Base-by-base conservation (phyloP, 1,140 invertebrate species). In the Musca vetustissima region DNA sequence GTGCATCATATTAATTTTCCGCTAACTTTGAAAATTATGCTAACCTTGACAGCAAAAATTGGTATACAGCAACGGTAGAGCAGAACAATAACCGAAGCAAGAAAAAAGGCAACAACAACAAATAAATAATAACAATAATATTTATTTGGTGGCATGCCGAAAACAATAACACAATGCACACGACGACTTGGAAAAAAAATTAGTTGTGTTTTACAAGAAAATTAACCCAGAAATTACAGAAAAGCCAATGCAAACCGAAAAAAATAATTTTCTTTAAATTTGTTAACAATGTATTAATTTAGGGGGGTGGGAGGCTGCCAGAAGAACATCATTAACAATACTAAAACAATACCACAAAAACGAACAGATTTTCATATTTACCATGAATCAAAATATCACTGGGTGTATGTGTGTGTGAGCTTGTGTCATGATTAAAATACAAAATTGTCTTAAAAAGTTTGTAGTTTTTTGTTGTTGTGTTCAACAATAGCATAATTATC, bases 1-100 rank as follows among this genome's bases (percentile, higher is more conserved):
- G 67, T 69, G 67, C 61, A 69, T 69, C 57, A 69, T 50, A 69
- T 69, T 64, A 69, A 69, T 69, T 69, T 69, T 69, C 67, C 67
- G 67, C 67, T 69, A 69, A 69, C 67, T 69, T 69, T 65, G 61
- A 64, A 69, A 69, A 69, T 69, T 69, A 69, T 64, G 48, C 67
- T 69, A 69, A 53, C 59, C 67, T 69, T 69, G 67, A 61, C 57
- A 52, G 57, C 67, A 69, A 64, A 68, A 49, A 49, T 2, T 66
- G 8, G 8, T 4, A 28, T 8, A 28, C 28, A 28, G 24, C 36
- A 48, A 28, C 61, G 17, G 11, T 17, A 47, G 36, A 11, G 43
- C 22, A 48, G 17, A 64, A 43, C 22, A 66, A 50, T 48, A 43
- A 67, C 24, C n/a, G n/a, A n/a, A n/a, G n/a, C n/a, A n/a, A n/a